Percentiles rank a stretch among this genome's conserved stretches.
phyloP scores from a whole-genome alignment of 2,797 vertebrate genomes.

The Centroberyx gerrardi region DNA sequence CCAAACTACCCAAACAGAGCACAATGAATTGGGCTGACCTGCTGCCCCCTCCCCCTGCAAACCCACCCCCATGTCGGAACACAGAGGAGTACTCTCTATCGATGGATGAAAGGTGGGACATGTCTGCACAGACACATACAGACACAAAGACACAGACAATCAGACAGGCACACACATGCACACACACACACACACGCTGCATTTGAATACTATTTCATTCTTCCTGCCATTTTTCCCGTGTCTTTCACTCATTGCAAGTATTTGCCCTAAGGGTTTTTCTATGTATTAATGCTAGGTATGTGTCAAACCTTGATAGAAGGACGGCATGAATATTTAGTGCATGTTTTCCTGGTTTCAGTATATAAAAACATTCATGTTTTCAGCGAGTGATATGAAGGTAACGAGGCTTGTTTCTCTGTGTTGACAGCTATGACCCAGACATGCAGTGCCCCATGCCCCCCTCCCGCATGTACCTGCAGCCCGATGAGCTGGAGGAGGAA shows the following conservation, averaged over 20 bases:
- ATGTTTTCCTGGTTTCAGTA: conserved; percentile 54
- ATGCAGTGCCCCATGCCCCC: conserved; percentile 94
- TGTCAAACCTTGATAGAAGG: conserved; percentile 68
- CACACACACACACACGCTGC: conserved; percentile 15
- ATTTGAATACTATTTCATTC: conserved; percentile 42
- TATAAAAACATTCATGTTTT: conserved; percentile 55
- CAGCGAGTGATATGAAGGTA: conserved; percentile 62
- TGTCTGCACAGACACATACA: conserved; percentile 42
- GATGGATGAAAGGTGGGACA: conserved; percentile 91
- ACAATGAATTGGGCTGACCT: conserved; percentile 99
- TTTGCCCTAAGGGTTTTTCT: conserved; percentile 49
- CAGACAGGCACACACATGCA: conserved; percentile 10
- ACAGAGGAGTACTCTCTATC: conserved; percentile 92
- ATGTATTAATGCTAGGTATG: conserved; percentile 58
- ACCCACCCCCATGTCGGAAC: conserved; percentile 92
- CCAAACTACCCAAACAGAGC: conserved; percentile 94
- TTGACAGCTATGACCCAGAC: conserved; percentile 93
- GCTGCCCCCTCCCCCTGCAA: conserved; percentile 95
- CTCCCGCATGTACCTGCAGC: conserved; percentile 97
- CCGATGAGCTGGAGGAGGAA: conserved; percentile 94
- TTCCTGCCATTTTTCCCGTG: conserved; percentile 30
- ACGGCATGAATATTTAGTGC: conserved; percentile 75
- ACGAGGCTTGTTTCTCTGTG: conserved; percentile 66
- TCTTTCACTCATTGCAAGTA: conserved; percentile 40
- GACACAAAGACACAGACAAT: conserved; percentile 52